Evolutionary conservation across 2,888 invertebrate genomes (phyloP), one percentile per base, ranked within the genome.

Genomic region (Dicranocentrus wangi): DNA sequence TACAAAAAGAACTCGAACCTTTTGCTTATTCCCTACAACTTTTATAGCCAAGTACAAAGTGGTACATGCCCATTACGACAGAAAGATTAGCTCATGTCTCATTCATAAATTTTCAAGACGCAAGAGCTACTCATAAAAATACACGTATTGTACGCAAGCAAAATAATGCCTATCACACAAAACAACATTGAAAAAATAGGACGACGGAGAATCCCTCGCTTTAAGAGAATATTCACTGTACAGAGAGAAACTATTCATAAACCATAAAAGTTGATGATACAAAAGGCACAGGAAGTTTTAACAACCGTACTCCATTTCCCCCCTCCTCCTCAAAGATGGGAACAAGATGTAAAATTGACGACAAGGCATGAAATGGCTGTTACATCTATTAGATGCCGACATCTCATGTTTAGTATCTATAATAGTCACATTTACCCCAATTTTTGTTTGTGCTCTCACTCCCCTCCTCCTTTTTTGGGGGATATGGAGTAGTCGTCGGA

Each of bases 361-460:
- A 47, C 71, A 71, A 27, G 71, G 42, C 28, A 17, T 43, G 43
- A 55, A 61, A 58, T 70, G 42, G 61, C 1, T 10, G 5, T 5
- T 1, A 5, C 28, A 3, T 43, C 53, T 73, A 73, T 65, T 65
- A 65, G 39, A 65, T 32, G 32, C n/a, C 73, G 47, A 65, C 65
- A 73, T 65, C 53, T 73, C 65, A 53, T 65, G 53, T 73, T 63
- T 65, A 73, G 73, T 65, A 65, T 63, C 65, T 53, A 73, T 65
- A 65, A 73, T 53, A 65, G 53, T 65, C 63, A 65, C 42, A 61
- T 61, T 61, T 60, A 7, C 28, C n/a, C 60, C 55, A 55, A 23
- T 63, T 73, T 65, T 65, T 42, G 39, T 65, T 32, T 65, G 47
- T 47, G n/a, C 23, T 47, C 17, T 42, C 23, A 28, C 17, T 42